Evolutionary conservation across 2,113 vertebrate species (phyloP).

Genomic region (Ailurus styani): DNA sequence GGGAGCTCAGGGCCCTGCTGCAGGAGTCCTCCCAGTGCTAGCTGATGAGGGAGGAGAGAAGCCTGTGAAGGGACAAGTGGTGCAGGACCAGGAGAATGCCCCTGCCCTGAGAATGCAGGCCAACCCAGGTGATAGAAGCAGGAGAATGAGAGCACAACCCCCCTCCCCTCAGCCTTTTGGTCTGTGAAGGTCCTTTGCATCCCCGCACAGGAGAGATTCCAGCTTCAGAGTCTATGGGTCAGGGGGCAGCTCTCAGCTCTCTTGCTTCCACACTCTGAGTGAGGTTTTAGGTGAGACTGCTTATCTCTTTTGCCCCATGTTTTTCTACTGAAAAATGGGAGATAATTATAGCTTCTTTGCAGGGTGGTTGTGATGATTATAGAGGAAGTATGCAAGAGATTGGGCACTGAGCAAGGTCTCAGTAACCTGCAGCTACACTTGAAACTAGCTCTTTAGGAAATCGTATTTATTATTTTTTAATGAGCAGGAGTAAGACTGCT

Average conservation of each 20-base stretch:
- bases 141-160: too few species aligned
- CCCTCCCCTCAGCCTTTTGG: not conserved
- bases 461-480: not conserved
- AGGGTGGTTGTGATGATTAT: not conserved
- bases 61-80: not conserved
- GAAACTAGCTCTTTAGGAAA: not conserved
- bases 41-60: not conserved
- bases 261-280: not conserved
- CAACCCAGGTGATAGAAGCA: accelerated
- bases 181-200: accelerated
- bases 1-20: not conserved
- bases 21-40: not conserved
- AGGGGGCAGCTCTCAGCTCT: not conserved
- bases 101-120: not conserved
- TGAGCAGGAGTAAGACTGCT: not conserved
- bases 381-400: not conserved
- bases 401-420: not conserved
- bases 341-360: not conserved
- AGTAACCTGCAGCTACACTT: not conserved
- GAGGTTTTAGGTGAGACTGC: not conserved
- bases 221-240: not conserved
- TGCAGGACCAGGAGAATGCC: accelerated
- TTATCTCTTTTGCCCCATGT: not conserved
- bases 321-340: not conserved
- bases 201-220: not conserved